Evolutionary conservation across 2,888 invertebrate species (phyloP), one percentile per base, ranked within the genome.

Genomic region (Catocala fraxini): DNA sequence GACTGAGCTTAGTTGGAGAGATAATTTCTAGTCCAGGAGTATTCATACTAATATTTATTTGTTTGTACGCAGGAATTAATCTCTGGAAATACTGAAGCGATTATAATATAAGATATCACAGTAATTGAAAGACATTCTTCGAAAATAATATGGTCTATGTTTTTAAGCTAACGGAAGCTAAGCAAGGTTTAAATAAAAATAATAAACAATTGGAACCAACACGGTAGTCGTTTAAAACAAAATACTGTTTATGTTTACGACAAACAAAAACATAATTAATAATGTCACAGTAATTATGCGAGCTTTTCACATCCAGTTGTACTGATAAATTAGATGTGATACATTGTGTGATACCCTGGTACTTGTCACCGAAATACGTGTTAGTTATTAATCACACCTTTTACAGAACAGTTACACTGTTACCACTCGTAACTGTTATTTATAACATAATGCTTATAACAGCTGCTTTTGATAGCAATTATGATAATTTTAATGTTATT

Each of bases 401-500:
- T 64, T 70, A 69, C 46, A 49, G 42, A 59, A 56, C 54, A 56
- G 51, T 77, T 77, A 70, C 66, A 70, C 73, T 73, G 56, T 51
- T 49, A 13, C 6, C 35, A 13, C 54, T 48, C 35, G 63, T 53
- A 46, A 64, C 61, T 62, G 65, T 56, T 70, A 56, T 57, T 59
- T 58, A 33, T 51, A 69, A 61, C 54, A 51, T 58, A 56, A 65
- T 67, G 59, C 61, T 60, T 65, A 69, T 51, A 58, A 64, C 68
- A 67, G 54, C 71, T 68, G 53, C 65, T 67, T 63, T 62, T 73
- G 71, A 79, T 75, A 63, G 68, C 54, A 67, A 57, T 74, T 73
- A 72, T 77, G 75, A 77, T 80, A 76, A 74, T 72, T 56, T 77
- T 81, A 75, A 84, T 80, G 74, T 73, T 71, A 73, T 75, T 77